These are phyloP conservation scores for Scarus forsteni DNA, from an alignment of 2,797 vertebrate genomes.

Conservation along the genomic window DNA sequence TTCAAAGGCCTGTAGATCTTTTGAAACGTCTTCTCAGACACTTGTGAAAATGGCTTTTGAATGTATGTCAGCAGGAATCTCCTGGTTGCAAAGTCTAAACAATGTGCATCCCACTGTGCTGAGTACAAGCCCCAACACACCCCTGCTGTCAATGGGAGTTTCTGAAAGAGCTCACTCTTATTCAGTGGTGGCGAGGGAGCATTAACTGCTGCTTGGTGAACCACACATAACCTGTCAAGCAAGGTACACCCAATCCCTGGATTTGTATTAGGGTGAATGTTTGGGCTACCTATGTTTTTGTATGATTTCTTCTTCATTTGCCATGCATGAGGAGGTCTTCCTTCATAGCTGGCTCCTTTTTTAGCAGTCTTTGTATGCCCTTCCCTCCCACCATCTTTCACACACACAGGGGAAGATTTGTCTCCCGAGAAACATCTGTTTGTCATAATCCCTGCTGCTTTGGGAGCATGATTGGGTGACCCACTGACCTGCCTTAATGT, in stretches of 20 bases:
- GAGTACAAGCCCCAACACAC: constrained; percentile 72
- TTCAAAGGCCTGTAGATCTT: constrained; percentile 19
- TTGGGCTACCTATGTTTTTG: constrained; percentile 28
- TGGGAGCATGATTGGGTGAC: constrained; percentile 76
- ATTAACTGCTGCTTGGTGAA: constrained; percentile 19
- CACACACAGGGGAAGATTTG: constrained; percentile 42
- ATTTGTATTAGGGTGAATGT: constrained; percentile 13
- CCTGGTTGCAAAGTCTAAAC: constrained; percentile 29
- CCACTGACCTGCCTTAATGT: constrained; percentile 70
- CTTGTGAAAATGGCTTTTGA: constrained; percentile 51
- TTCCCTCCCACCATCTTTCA: not conserved
- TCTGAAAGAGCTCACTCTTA: constrained; percentile 13
- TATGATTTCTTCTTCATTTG: not conserved
- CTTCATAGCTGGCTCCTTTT: constrained; percentile 23
- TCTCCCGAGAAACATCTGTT: constrained; percentile 80
- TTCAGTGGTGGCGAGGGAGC: constrained; percentile 21
- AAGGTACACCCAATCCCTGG: constrained; percentile 38
- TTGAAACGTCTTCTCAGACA: constrained; percentile 24
- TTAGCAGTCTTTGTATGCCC: constrained; percentile 12
- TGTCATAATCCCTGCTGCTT: constrained; percentile 73
- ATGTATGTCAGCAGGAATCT: constrained; percentile 37
- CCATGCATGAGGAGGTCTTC: constrained; percentile 13
- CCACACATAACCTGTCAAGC: constrained; percentile 59
- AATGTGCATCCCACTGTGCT: constrained; percentile 47
- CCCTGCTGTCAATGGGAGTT: constrained; percentile 51